Evolutionary conservation across 2,113 vertebrate genomes (phyloP).

Genomic region (Carassius auratus): DNA sequence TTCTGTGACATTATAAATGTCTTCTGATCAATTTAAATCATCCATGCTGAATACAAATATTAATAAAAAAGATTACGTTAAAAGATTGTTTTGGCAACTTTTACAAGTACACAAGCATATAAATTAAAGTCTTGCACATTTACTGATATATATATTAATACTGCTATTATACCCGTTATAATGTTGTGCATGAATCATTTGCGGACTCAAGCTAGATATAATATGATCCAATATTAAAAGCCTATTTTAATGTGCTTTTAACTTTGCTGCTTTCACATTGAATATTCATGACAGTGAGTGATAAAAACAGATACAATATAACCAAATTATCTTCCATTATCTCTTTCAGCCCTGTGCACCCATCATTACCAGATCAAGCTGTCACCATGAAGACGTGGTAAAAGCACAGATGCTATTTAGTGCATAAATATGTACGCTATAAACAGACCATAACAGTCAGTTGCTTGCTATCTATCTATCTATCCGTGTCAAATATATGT

Average conservation of each 20-base stretch:
- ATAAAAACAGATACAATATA: conserved; percentile 18
- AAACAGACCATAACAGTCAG: conserved; percentile 54
- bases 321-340: not conserved
- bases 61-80: too few relatives aligned
- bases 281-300: conserved; percentile 11
- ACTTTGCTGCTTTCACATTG: not conserved
- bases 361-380: not conserved
- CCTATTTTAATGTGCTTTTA: not conserved
- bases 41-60: too few relatives aligned
- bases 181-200: too few relatives aligned
- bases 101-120: too few relatives aligned
- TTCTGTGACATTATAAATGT: too few relatives aligned
- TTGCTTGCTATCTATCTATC: not conserved
- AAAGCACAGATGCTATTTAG: conserved; percentile 46
- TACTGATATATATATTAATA: too few relatives aligned
- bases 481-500: not conserved
- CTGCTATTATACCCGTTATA: too few relatives aligned
- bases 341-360: not conserved
- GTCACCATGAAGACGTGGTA: conserved; percentile 67
- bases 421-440: conserved; percentile 58
- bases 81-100: not conserved
- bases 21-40: too few relatives aligned
- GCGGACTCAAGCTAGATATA: not conserved
- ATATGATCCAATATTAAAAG: not conserved
- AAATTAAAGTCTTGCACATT: too few relatives aligned